Evolutionary conservation across 2,888 invertebrate species (phyloP).

Genomic region (Caenorhabditis angaria): DNA sequence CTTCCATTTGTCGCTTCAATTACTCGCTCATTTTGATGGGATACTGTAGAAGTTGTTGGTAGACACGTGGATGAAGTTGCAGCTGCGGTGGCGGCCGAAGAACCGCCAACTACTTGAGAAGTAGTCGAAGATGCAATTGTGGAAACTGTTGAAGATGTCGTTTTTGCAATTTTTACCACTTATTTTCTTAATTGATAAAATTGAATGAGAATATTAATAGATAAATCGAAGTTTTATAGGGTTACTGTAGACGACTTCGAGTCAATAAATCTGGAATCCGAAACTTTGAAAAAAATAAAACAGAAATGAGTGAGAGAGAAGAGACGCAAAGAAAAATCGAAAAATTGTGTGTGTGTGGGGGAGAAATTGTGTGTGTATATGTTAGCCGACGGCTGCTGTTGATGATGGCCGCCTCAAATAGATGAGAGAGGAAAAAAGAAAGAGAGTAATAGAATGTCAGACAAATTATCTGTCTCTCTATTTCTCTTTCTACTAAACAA

Average conservation of each 20-base stretch:
- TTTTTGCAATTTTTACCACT: neutral
- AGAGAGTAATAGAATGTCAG: neutral
- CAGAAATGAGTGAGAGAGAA: neutral
- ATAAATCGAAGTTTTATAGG: too few species aligned
- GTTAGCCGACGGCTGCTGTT: conserved; percentile 2
- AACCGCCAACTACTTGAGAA: neutral
- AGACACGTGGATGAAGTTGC: neutral
- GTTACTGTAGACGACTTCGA: too few species aligned
- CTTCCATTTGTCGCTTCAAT: conserved; percentile 1
- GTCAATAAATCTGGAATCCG: too few species aligned
- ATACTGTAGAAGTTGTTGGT: neutral
- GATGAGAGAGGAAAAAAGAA: neutral
- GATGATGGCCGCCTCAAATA: neutral
- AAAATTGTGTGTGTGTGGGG: neutral
- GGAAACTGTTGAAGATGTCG: neutral
- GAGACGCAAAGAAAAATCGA: conserved; percentile 2
- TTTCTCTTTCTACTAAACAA: neutral
- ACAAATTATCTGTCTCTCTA: neutral
- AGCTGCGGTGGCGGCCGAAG: neutral
- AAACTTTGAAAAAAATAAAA: too few species aligned
- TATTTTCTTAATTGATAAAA: too few species aligned
- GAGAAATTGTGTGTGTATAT: neutral
- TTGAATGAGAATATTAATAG: too few species aligned
- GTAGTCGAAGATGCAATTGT: neutral
- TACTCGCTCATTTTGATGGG: neutral